These are phyloP conservation scores for Chrysemys picta DNA, from an alignment of 2,113 vertebrate genomes.

Conservation along the genomic window DNA sequence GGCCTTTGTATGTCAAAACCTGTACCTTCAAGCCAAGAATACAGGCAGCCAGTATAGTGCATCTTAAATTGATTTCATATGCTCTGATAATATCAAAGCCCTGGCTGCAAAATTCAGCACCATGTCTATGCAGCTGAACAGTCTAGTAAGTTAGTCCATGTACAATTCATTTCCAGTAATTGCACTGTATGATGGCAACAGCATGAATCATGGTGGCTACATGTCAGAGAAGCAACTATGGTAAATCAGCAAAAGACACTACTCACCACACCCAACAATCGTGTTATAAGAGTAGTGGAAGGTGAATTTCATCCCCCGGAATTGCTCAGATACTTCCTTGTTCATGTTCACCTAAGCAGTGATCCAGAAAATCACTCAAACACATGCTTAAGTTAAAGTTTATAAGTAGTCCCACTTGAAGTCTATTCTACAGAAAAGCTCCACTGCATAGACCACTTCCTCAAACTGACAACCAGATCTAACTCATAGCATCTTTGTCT, in stretches of 20 bases:
- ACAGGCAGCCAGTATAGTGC: background rate
- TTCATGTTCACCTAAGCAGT: background rate
- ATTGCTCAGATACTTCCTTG: background rate
- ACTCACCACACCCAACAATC: background rate
- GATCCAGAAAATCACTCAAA: background rate
- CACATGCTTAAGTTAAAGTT: background rate
- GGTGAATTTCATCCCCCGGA: background rate
- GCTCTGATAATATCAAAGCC: background rate
- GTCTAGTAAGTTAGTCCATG: background rate
- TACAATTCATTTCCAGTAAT: background rate
- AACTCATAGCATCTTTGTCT: background rate
- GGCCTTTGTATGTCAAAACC: background rate
- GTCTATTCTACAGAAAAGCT: background rate
- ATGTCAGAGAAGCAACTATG: background rate
- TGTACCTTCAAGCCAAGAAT: background rate
- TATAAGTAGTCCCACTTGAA: background rate
- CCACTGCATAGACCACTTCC: background rate
- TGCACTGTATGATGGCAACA: background rate
- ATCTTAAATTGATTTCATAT: fast-evolving
- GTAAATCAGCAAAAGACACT: background rate
- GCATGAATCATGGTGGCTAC: background rate
- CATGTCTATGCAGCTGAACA: background rate
- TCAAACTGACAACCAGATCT: background rate
- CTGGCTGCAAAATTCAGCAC: background rate
- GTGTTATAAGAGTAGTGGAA: background rate